Base-by-base conservation (phyloP, 1,140 invertebrate genomes). In the Portunus trituberculatus region DNA sequence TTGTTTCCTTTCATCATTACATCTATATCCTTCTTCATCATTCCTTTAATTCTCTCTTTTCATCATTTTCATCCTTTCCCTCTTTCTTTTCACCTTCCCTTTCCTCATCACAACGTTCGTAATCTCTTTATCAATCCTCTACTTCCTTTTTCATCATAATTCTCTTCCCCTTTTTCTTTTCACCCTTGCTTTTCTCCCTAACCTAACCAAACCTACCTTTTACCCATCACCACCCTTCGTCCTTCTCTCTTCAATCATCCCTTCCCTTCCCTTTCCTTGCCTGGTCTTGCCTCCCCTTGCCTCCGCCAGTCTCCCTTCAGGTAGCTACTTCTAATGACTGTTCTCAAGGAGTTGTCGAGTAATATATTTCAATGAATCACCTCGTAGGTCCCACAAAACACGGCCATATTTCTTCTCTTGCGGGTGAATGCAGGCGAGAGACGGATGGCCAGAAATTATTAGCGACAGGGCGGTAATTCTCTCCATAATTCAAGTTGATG, bases 391-490 rank as follows among this genome's bases (percentile, higher is more conserved):
- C 89, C 20, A 90, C 89, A 90, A 90, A 90, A 90, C 89, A 59
- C 46, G 46, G 89, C 89, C 46, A 90, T 90, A 90, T 48, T 59
- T 90, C 89, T 48, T 88, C 86, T 45, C n/a, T 29, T 16, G 16
- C 46, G 29, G 25, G 89, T n/a, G 89, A 90, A 90, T 90, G 89
- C 89, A 90, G 14, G 89, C 89, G 32, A 52, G 89, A 90, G 89
- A 90, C 46, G 89, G 89, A 90, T 90, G 46, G 89, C 89, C 89
- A 90, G 89, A 90, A 90, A 90, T 90, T 90, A 90, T 90, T 52
- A 59, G 89, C 48, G 89, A 90, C 89, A 90, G 48, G 89, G 46
- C 89, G 16, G 48, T 90, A 90, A 90, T 90, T 90, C 89, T 46
- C 25, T 52, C 52, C 89, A 90, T 90, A 90, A 90, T 90, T 90